Base-by-base conservation (phyloP, 2,888 invertebrate genomes). In the Sphaerophoria rueppellii region DNA sequence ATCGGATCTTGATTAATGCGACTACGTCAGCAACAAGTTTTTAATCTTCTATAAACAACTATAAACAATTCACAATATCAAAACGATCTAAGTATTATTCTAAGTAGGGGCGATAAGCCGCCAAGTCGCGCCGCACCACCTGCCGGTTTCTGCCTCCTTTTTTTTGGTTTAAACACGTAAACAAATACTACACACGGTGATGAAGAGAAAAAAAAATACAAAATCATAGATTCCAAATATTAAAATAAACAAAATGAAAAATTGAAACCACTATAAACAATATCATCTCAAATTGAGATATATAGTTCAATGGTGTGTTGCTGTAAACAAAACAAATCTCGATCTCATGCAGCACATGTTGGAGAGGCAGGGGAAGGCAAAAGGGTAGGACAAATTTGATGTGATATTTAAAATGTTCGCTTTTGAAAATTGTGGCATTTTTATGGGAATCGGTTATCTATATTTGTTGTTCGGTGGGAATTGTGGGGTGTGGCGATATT, bases 401-500 rank as follows among this genome's bases (percentile, higher is more conserved):
- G 7, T 16, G 34, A 61, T 72, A 76, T 70, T 40, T 70, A 50
- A 63, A 77, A 16, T 24, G 24, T 24, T 16, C 35, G 52, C 54
- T 57, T 77, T 48, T 43, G 46, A 72, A 82, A 72, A 69, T 48
- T 72, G 40, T 82, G 72, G 73, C 82, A 72, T 76, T 82, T 80
- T 77, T 61, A 82, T 77, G 54, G 69, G 40, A 67, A 32, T 75
- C 35, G 24, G 40, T 60, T 9, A 24, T 54, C 43, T n/a, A 55
- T 24, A 24, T 24, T 24, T 24, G 24, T 24, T 24, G 24, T 24
- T 24, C 24, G 24, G 24, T 24, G 24, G 24, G 24, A 24, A 24
- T 24, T 24, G 24, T 24, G 24, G 24, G 24, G 24, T 14, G 9
- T 14, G 6, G 35, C 16, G 43, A 50, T 43, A 60, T 69, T 54